Conservation (phyloP, 1,140 invertebrate genomes). For the Colletes gigas region DNA sequence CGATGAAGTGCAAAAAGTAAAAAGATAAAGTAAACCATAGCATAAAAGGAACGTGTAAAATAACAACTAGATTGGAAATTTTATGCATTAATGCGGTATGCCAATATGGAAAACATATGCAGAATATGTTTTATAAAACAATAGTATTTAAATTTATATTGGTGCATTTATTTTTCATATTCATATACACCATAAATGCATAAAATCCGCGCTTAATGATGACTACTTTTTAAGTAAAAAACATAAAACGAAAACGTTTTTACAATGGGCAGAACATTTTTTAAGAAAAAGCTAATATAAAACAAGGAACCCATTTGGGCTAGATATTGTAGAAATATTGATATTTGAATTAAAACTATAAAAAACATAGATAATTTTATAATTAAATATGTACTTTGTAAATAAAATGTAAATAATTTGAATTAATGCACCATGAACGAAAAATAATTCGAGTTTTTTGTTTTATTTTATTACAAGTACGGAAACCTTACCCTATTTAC, state of each 20-base stretch:
- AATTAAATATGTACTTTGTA: slow-evolving; percentile 22
- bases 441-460: slow-evolving; percentile 53
- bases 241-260: background rate
- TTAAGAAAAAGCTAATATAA: background rate
- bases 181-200: no score
- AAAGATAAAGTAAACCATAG: slow-evolving; percentile 34
- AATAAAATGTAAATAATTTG: slow-evolving; percentile 40
- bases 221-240: no score
- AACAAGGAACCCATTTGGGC: background rate
- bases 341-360: slow-evolving; percentile 1
- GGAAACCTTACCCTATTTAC: slow-evolving; percentile 77
- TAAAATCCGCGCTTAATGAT: no score
- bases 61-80: background rate
- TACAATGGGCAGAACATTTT: background rate
- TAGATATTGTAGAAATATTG: slow-evolving; percentile 11
- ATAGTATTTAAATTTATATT: no score
- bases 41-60: background rate
- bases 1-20: slow-evolving; percentile 70
- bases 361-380: slow-evolving; percentile 20
- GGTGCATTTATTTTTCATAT: no score
- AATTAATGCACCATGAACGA: slow-evolving; percentile 7
- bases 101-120: no score
- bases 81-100: no score
- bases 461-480: slow-evolving; percentile 81
- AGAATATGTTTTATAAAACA: no score